Percentiles rank a stretch among this genome's conserved stretches.
Evolutionary conservation across 2,888 invertebrate genomes (phyloP).

Genomic region (Ischnus inquisitorius): DNA sequence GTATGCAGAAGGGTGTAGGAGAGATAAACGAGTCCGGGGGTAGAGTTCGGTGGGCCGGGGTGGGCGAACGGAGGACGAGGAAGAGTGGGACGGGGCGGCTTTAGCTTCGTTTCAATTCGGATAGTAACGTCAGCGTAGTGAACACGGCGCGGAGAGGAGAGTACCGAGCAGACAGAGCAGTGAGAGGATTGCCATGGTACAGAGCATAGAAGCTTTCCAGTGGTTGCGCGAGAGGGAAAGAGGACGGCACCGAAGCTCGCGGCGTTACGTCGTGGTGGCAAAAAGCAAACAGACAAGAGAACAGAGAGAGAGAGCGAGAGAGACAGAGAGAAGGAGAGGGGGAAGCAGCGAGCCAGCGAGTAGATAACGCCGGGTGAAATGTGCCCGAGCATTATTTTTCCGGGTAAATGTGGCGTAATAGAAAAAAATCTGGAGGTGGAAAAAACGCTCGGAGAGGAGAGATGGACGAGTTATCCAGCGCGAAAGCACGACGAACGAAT

Average conservation of each 20-base stretch:
- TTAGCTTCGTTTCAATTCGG: conserved; percentile 71
- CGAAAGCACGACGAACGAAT: conserved; percentile 18
- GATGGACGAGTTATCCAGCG: conserved; percentile 51
- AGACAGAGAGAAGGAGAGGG: conserved; percentile 25
- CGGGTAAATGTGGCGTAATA: conserved; percentile 77
- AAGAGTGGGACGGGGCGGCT: not conserved
- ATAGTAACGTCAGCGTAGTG: conserved; percentile 71
- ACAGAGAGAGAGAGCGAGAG: conserved; percentile 44
- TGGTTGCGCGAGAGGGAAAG: conserved; percentile 20
- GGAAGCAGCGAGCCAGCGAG: conserved; percentile 54
- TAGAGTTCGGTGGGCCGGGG: conserved; percentile 11
- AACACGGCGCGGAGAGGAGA: conserved; percentile 46
- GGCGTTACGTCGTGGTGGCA: conserved; percentile 51
- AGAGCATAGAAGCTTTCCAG: conserved; percentile 19
- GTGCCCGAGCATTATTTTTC: conserved; percentile 77
- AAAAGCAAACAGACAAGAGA: conserved; percentile 62
- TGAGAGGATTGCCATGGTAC: conserved; percentile 42
- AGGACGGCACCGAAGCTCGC: conserved; percentile 36
- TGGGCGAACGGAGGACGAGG: not conserved
- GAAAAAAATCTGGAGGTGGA: conserved; percentile 67
- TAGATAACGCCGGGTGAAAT: conserved; percentile 78
- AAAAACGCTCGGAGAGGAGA: conserved; percentile 21
- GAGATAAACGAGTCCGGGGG: conserved; percentile 55
- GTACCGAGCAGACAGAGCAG: conserved; percentile 23
- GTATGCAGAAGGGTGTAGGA: conserved; percentile 48